Evolutionary conservation across 2,113 vertebrate genomes (phyloP).

Genomic region (cattle (Bos taurus)): ARS-UCD2.0 NC_037334.1:45045501-45046000

Average conservation of each 20-base stretch:
- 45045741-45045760: background rate
- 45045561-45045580: background rate
- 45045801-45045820: background rate
- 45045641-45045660: background rate
- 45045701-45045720: background rate
- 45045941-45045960: background rate
- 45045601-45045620: background rate
- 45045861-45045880: background rate
- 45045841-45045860: background rate
- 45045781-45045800: too few relatives aligned
- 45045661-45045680: background rate
- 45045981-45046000: background rate
- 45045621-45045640: background rate
- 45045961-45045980: background rate
- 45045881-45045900: background rate
- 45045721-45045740: background rate
- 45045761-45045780: background rate
- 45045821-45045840: background rate
- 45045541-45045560: too few relatives aligned
- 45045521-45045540: background rate
- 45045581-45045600: background rate
- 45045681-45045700: background rate
- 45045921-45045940: background rate
- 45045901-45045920: too few relatives aligned
- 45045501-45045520: accelerated